Percentiles rank a stretch among this genome's conserved stretches.
phyloP scores from a whole-genome alignment of 1,140 invertebrate genomes.

The Lucilia cuprina region DNA sequence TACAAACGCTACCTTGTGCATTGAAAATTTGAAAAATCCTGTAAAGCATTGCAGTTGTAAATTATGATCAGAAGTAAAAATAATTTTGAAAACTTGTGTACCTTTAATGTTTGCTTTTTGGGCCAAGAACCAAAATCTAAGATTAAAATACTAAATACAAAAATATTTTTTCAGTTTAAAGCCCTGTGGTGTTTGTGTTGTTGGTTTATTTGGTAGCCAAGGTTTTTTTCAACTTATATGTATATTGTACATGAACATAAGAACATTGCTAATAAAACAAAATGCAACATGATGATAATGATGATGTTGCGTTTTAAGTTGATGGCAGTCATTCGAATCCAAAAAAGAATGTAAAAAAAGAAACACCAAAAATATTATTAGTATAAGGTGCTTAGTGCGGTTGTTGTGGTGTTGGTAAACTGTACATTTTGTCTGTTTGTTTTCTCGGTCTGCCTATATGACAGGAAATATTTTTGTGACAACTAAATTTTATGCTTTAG shows the following conservation, averaged over 20 bases:
- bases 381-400: neutral
- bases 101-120: neutral
- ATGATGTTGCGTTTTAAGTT: neutral
- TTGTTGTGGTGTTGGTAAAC: neutral
- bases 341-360: neutral
- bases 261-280: neutral
- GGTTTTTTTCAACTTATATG: neutral
- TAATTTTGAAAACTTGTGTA: neutral
- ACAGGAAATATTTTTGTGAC: conserved; percentile 29
- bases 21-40: neutral
- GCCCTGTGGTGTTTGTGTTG: conserved; percentile 6
- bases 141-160: neutral
- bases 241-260: neutral
- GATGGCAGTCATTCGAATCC: neutral
- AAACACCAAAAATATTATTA: neutral
- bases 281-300: neutral
- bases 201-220: neutral
- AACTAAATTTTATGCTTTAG: conserved; percentile 20
- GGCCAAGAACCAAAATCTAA: no score
- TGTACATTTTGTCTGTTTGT: neutral
- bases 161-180: neutral
- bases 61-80: neutral
- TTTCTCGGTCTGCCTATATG: neutral
- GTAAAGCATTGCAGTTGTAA: neutral
- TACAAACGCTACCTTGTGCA: neutral